Conservation (phyloP, 2,797 vertebrate genomes). For the Catharus ustulatus region DNA sequence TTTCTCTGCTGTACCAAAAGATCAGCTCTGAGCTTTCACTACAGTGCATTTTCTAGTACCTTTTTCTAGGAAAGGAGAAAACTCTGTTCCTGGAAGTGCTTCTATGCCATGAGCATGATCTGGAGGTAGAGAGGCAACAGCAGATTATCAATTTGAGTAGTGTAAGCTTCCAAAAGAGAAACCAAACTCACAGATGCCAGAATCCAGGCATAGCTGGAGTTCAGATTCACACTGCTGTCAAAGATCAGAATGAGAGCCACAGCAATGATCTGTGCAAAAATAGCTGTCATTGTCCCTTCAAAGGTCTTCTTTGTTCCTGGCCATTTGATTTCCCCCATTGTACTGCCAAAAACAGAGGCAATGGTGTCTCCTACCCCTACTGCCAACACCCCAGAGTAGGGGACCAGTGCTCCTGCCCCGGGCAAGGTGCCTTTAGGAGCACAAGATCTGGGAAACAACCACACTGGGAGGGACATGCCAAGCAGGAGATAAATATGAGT, state of each 20-base stretch:
- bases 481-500: conserved; percentile 95
- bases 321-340: conserved; percentile 94
- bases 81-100: neutral
- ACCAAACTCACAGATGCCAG: conserved; percentile 90
- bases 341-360: conserved; percentile 91
- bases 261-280: conserved; percentile 95
- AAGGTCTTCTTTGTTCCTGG: conserved; percentile 97
- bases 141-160: conserved; percentile 95
- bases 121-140: conserved; percentile 95
- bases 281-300: conserved; percentile 92
- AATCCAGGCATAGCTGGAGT: conserved; percentile 93
- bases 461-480: conserved; percentile 93
- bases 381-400: conserved; percentile 91
- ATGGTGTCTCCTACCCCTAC: conserved; percentile 94
- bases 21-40: neutral
- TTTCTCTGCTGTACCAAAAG: neutral
- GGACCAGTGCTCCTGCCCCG: conserved; percentile 86
- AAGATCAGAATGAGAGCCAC: conserved; percentile 94
- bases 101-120: conserved; percentile 89
- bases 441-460: conserved; percentile 91
- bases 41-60: neutral
- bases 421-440: conserved; percentile 83
- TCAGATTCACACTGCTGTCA: conserved; percentile 88
- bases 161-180: conserved; percentile 94
- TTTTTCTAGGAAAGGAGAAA: neutral